Evolutionary conservation across 2,797 vertebrate species (phyloP), one percentile per base, ranked within the genome.

Genomic region (Loris lydekkerianus): DNA sequence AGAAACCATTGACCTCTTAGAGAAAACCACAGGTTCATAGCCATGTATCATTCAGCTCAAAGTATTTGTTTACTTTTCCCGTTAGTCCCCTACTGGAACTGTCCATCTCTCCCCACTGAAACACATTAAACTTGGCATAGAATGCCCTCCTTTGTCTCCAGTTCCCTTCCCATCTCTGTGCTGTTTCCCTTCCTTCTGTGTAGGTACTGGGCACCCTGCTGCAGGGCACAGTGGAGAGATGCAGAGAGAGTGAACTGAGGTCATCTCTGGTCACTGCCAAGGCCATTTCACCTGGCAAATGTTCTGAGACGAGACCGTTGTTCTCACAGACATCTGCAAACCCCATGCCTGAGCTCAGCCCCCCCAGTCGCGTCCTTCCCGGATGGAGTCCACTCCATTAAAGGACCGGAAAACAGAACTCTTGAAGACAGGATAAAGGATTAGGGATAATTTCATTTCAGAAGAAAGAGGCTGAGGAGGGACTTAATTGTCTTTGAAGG

Each of bases 401-500:
- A 96, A 96, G 95, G 96, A 80, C 95, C 2, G 9, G 91, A 81
- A 83, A 92, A 95, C 83, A 92, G 96, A 92, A 67, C 94, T 91
- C 93, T 93, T 65, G 58, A 84, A 96, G 78, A 81, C 14, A 65
- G 82, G 83, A 76, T 86, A 65, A 94, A 95, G 96, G 96, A 95
- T 95, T 94, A 88, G 77, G 63, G 96, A 83, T 96, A 82, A 97
- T 96, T 97, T 96, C 91, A 76, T 97, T 96, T 96, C 15, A 37
- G 82, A 94, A 96, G 94, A 77, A 95, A 77, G 70, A 95, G 91
- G 84, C 96, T 58, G 76, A 93, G 88, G 81, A 93, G 88, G 70
- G 80, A 93, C 96, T 96, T 94, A 85, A 95, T 97, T 96, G 96
- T 95, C 96, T 96, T 81, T 96, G 91, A 97, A 98, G 97, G 93